Percentiles rank a stretch among this genome's conserved stretches.
phyloP scores from a whole-genome alignment of 2,113 vertebrate species.

The Chlamydotis undulata region DNA sequence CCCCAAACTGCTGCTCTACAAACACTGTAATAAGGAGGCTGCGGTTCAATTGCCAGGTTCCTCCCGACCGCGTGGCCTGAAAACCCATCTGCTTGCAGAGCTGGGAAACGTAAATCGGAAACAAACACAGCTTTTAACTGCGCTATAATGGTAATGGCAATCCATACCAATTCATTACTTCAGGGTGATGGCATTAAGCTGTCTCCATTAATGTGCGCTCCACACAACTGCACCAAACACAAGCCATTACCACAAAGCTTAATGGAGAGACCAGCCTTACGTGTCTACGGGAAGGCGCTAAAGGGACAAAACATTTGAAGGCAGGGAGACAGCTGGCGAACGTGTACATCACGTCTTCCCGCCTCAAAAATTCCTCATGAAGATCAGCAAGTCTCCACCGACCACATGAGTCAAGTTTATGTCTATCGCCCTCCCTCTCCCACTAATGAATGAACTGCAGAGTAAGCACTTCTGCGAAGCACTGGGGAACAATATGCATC shows the following conservation, averaged over 20 bases:
- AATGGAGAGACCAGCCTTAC: not conserved
- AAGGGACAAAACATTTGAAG: not conserved
- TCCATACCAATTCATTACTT: slow-evolving; percentile 82
- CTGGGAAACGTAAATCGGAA: slow-evolving; percentile 69
- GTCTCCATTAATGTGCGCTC: slow-evolving; percentile 51
- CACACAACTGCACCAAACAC: slow-evolving; percentile 3
- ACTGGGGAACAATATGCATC: not conserved
- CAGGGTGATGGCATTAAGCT: slow-evolving; percentile 63
- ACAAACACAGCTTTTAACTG: slow-evolving; percentile 68
- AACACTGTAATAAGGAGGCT: slow-evolving; percentile 8
- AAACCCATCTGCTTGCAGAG: slow-evolving; percentile 53
- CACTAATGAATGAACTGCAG: not conserved
- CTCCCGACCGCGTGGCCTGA: not conserved
- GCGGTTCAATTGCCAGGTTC: slow-evolving; percentile 18
- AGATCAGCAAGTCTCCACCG: slow-evolving; percentile 20
- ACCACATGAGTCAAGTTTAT: not conserved
- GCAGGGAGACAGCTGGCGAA: slow-evolving; percentile 4
- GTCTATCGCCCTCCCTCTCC: not conserved
- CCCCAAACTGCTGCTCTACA: not conserved
- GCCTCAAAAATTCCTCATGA: not conserved
- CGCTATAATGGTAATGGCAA: slow-evolving; percentile 74
- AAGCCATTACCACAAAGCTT: slow-evolving; percentile 39
- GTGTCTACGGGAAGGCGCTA: fast-evolving
- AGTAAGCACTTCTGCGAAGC: not conserved
- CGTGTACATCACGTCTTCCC: not conserved